phyloP scores from a whole-genome alignment of 2,797 vertebrate species.

The Bradypus variegatus region DNA sequence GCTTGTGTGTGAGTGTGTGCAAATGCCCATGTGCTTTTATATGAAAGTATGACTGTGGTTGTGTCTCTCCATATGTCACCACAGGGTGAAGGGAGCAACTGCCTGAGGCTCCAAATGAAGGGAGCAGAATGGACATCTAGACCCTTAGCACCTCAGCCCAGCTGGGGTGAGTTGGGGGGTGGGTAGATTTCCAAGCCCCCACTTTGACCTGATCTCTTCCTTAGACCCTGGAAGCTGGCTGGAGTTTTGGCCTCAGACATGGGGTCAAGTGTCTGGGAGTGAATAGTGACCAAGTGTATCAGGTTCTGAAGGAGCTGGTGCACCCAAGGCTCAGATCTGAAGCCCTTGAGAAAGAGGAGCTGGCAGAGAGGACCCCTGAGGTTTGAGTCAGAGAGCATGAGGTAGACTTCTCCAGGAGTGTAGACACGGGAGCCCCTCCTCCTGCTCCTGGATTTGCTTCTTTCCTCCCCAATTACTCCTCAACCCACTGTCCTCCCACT shows the following conservation, averaged over 20 bases:
- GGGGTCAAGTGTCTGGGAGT: neutral
- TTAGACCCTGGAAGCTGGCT: neutral
- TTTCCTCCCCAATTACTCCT: neutral
- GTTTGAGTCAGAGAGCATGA: neutral
- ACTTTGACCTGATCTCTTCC: neutral
- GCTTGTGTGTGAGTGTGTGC: rapidly evolving
- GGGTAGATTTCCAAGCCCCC: neutral
- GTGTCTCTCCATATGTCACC: neutral
- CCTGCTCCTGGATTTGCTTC: neutral
- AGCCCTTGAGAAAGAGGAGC: neutral
- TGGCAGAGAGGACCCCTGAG: neutral
- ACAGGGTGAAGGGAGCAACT: neutral
- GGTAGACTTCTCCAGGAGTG: neutral
- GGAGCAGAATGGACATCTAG: neutral
- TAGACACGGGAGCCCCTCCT: neutral
- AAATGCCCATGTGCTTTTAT: neutral
- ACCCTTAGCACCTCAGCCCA: neutral
- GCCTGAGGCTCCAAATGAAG: neutral
- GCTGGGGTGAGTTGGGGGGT: neutral
- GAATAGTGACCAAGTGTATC: neutral
- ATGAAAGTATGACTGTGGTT: neutral
- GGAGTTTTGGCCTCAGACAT: neutral
- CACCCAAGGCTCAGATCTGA: neutral
- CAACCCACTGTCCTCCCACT: neutral
- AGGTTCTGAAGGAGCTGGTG: neutral